Conservation (phyloP, 2,113 vertebrate species). For the Larimichthys crocea region DNA sequence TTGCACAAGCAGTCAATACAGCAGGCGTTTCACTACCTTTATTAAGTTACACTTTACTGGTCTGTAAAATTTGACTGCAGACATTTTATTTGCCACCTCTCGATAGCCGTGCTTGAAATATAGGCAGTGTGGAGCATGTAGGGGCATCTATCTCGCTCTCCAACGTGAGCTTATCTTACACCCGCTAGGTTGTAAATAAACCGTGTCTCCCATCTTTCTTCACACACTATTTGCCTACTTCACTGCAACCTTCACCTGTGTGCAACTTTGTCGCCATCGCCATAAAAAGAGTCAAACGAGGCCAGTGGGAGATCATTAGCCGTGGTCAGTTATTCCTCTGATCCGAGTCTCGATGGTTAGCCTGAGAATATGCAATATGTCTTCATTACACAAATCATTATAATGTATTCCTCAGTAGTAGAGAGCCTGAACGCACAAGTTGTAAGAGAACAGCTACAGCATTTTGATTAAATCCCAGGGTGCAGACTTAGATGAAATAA, state of each 20-base stretch:
- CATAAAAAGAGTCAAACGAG: constrained; percentile 46
- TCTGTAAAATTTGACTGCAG: constrained; percentile 81
- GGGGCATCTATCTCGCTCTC: constrained; percentile 47
- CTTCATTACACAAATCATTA: constrained; percentile 74
- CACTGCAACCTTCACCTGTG: constrained; percentile 52
- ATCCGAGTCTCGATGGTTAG: constrained; percentile 47
- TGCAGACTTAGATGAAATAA: constrained; percentile 54
- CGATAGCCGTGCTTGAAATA: constrained; percentile 71
- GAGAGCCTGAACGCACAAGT: constrained; percentile 37
- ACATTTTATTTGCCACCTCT: constrained; percentile 78
- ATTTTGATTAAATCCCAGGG: constrained; percentile 68
- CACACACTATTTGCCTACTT: constrained; percentile 26
- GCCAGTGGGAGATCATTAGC: constrained; percentile 73
- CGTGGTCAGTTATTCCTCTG: constrained; percentile 58
- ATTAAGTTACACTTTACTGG: constrained; percentile 81
- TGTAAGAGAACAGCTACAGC: constrained; percentile 51
- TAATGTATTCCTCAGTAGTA: constrained; percentile 57
- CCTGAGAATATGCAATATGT: constrained; percentile 61
- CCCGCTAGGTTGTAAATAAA: constrained; percentile 65
- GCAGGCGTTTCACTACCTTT: constrained; percentile 61
- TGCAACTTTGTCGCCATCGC: constrained; percentile 27
- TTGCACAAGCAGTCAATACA: constrained; percentile 68
- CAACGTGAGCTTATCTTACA: constrained; percentile 44
- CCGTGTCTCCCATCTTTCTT: constrained; percentile 31
- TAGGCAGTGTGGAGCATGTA: constrained; percentile 30